Base-by-base conservation (phyloP, 2,888 invertebrate genomes). In the Andrena flavipes region DNA sequence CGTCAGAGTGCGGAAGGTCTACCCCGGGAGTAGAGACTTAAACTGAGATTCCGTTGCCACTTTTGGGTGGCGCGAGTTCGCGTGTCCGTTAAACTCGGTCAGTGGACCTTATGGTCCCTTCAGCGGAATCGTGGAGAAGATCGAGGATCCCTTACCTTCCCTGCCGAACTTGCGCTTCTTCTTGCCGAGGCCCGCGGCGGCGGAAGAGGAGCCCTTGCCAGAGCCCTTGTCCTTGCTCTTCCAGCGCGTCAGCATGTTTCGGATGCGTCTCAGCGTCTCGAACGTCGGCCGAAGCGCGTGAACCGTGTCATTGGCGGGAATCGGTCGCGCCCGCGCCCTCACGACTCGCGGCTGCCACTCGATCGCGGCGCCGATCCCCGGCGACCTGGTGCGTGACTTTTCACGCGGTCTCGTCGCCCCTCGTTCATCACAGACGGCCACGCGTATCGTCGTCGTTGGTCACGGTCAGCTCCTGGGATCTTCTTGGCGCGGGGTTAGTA, bases 111-210 rank as follows among this genome's bases (percentile, higher is more conserved):
- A 42, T 5, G 42, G 42, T 42, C 5, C 42, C 42, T 16, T 42
- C 42, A 1, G 13, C 16, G 42, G 13, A 42, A 42, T 5, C 16
- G 42, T 16, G 42, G 42, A 42, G 42, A 16, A 42, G 16, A 42
- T 42, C 35, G 8, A 33, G 26, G 51, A 33, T 2, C 33, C 73
- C 91, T 92, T 90, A 93, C 96, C 97, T 92, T 97, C 97, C 90
- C 97, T 95, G 90, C 97, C 97, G 94, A 95, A 95, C 91, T 97
- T 97, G 89, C 97, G 95, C 93, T 97, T 97, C 95, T 97, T 97
- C 95, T 97, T 97, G 78, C 96, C 96, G 68, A 90, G 91, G 74
- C 90, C 90, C 65, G 91, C 89, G 78, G 96, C 95, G 64, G 94
- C 94, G 73, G 94, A 94, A 64, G 95, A 94, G 76, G 95, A 94